A percentile compares a stretch with the other conserved stretches of the same genome.
Evolutionary conservation across 2,113 vertebrate species (phyloP).

Genomic region (Miniopterus natalensis): DNA sequence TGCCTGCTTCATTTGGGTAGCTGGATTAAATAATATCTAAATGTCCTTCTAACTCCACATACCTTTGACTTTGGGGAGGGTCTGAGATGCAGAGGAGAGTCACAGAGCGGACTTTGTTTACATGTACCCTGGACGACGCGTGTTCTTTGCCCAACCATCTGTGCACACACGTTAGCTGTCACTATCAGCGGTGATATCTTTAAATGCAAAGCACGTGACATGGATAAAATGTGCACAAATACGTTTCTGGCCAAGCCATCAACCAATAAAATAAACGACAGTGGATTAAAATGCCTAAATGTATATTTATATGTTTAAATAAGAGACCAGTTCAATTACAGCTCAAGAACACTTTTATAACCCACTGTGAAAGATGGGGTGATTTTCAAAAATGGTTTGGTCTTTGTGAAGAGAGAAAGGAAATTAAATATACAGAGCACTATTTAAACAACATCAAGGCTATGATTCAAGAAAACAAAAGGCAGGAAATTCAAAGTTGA

Average conservation of each 20-base stretch:
- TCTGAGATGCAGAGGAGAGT: conserved; percentile 4
- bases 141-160: conserved; percentile 51
- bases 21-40: neutral
- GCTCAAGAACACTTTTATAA: conserved; percentile 72
- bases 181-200: conserved; percentile 44
- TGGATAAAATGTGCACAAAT: conserved; percentile 43
- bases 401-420: conserved; percentile 74
- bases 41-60: neutral
- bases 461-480: conserved; percentile 79
- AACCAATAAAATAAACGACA: conserved; percentile 72
- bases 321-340: conserved; percentile 66
- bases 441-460: conserved; percentile 80
- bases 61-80: neutral
- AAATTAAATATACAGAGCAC: conserved; percentile 78
- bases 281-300: conserved; percentile 59
- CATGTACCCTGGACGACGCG: neutral
- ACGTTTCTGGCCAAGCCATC: conserved; percentile 39
- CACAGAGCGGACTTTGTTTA: neutral
- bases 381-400: conserved; percentile 67
- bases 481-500: conserved; percentile 81
- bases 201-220: conserved; percentile 50
- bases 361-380: conserved; percentile 54
- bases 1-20: neutral
- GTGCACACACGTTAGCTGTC: conserved; percentile 37
- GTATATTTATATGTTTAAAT: conserved; percentile 77